Evolutionary conservation across 2,113 vertebrate species (phyloP), one percentile per base, ranked within the genome.

Genomic region (Cygnus atratus): DNA sequence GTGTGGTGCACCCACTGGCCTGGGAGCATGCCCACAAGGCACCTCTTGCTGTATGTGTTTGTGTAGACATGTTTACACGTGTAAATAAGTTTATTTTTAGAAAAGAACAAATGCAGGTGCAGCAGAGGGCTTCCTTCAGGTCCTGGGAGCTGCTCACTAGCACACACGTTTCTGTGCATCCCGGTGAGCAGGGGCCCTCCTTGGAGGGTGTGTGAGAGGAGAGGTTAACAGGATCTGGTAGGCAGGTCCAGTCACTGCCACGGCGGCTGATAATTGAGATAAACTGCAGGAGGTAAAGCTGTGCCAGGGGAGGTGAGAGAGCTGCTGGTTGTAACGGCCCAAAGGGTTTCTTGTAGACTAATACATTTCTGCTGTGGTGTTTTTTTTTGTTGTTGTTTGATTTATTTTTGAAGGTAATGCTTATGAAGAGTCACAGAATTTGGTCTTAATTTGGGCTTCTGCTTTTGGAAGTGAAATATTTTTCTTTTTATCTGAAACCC

Each of bases 201-300:
- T 33, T 90, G 90, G 85, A 88, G 86, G 96, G 90, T 28, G 44
- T 35, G 31, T 88, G 66, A 29, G 84, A 79, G 50, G 28, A 37
- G 78, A 96, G 81, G 85, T 86, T 97, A 97, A 97, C 76, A 74
- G 61, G 86, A 87, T 93, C 96, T 91, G 94, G 72, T 96, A 97
- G 48, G 48, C 48, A 84, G 55, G 70, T 90, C 86, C 81, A 57
- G 68, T 85, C 90, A 74, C 61, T 93, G 93, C 95, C 29, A 3
- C 81, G 90, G 46, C 87, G 76, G 87, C 90, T 96, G 87, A 87
- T 97, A 97, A 97, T 91, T 81, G 90, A 97, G 95, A 98, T 81
- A 93, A 98, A 97, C 77, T 93, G 93, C 81, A 72, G 62, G n/a
- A 93, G 95, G 96, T 95, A 96, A 81, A 83, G 90, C 91, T 94